Conservation (phyloP, 2,888 invertebrate genomes). For the Aphodius sticticus region DNA sequence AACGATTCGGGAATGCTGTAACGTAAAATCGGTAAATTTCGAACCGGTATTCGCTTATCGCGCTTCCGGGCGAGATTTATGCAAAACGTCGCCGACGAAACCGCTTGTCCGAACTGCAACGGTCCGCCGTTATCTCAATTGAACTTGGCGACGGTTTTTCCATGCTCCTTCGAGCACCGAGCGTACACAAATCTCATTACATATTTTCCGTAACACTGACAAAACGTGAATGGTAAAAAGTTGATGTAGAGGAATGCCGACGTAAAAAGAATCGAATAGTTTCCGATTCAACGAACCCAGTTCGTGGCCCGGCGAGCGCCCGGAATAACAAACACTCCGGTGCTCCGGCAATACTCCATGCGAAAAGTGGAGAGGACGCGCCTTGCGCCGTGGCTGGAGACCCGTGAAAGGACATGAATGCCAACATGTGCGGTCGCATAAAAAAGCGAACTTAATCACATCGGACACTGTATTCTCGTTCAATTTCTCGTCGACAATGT, state of each 20-base stretch:
- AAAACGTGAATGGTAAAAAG: slow-evolving; percentile 36
- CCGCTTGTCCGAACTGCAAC: background rate
- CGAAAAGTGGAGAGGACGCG: background rate
- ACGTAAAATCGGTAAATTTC: background rate
- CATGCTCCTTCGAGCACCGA: slow-evolving; percentile 9
- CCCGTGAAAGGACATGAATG: slow-evolving; percentile 28
- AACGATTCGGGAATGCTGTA: background rate
- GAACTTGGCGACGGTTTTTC: slow-evolving; percentile 13
- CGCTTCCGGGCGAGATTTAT: slow-evolving; percentile 4
- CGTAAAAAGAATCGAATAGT: slow-evolving; percentile 39
- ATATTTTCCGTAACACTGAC: slow-evolving; percentile 26
- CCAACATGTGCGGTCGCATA: slow-evolving; percentile 28
- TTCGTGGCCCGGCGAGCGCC: background rate
- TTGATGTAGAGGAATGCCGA: slow-evolving; percentile 33
- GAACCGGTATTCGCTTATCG: background rate
- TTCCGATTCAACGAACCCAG: slow-evolving; percentile 36
- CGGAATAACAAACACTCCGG: background rate
- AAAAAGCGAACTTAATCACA: slow-evolving; percentile 24
- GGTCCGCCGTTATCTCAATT: slow-evolving; percentile 21
- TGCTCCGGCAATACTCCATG: background rate
- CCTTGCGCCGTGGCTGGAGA: background rate
- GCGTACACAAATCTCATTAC: slow-evolving; percentile 20
- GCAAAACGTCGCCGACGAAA: background rate
- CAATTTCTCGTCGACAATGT: background rate
- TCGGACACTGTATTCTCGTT: slow-evolving; percentile 10